A percentile compares a stretch with the other conserved stretches of the same genome.
These are phyloP conservation scores for Platycheirus albimanus DNA, from an alignment of 2,888 invertebrate genomes.

Conservation along the genomic window DNA sequence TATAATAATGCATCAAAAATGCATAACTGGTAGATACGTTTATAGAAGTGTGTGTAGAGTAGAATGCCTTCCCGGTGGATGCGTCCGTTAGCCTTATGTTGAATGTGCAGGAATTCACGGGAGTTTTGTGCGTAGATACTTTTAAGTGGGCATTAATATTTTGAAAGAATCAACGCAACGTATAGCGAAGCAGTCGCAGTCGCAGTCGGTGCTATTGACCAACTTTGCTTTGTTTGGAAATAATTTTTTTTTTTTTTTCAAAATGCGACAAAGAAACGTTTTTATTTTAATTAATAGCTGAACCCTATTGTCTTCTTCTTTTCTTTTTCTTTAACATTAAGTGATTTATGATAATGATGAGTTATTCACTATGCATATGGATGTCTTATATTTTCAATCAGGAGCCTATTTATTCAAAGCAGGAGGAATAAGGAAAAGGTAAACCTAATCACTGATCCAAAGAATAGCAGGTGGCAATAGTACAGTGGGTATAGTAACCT, in stretches of 20 bases:
- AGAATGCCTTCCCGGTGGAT: constrained; percentile 42
- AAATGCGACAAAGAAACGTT: constrained; percentile 5
- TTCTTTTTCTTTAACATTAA: too few relatives aligned
- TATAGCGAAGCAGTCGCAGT: too few relatives aligned
- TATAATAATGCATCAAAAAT: constrained; percentile 56
- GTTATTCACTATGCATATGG: too few relatives aligned
- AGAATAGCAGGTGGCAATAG: too few relatives aligned
- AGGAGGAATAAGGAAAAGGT: too few relatives aligned
- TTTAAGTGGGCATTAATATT: constrained; percentile 44
- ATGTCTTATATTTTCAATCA: too few relatives aligned
- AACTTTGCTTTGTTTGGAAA: constrained; percentile 45
- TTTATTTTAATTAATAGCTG: constrained; percentile 7
- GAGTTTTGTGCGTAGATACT: constrained; percentile 46
- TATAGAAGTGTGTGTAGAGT: background rate
- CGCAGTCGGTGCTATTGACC: constrained; percentile 59
- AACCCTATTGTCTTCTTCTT: too few relatives aligned
- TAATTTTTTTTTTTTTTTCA: too few relatives aligned
- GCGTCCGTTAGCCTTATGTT: constrained; percentile 64
- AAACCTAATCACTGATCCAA: too few relatives aligned
- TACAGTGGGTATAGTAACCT: too few relatives aligned
- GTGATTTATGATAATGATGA: too few relatives aligned
- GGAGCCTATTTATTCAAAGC: too few relatives aligned
- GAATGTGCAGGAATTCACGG: constrained; percentile 65
- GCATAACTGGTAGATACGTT: background rate
- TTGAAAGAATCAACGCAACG: background rate